These are phyloP conservation scores for Xestia sexstrigata DNA, from an alignment of 2,888 invertebrate species.

Conservation along the genomic window DNA sequence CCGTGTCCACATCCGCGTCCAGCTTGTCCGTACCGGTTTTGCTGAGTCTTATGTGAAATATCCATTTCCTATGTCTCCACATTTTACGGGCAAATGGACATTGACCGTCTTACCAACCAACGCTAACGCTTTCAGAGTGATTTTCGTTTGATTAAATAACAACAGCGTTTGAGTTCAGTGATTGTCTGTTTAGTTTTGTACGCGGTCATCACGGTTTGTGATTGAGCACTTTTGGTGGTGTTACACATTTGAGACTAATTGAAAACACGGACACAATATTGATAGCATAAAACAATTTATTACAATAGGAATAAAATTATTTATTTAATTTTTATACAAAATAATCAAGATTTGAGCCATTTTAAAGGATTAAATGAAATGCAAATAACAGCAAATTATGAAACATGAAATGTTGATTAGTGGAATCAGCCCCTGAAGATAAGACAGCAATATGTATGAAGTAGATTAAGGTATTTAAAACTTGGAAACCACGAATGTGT, in stretches of 20 bases:
- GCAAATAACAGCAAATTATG: background rate
- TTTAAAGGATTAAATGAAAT: background rate
- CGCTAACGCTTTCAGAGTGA: conserved; percentile 61
- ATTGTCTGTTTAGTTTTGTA: background rate
- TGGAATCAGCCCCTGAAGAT: background rate
- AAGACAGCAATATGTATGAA: background rate
- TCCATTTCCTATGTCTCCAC: conserved; percentile 32
- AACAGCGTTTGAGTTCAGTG: conserved; percentile 10
- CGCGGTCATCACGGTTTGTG: background rate
- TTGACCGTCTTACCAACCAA: conserved; percentile 46
- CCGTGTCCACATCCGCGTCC: background rate
- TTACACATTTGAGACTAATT: conserved; percentile 15
- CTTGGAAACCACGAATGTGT: background rate
- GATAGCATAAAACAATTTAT: background rate
- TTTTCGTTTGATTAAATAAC: conserved; percentile 53
- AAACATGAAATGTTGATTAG: background rate
- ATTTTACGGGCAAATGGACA: conserved; percentile 31
- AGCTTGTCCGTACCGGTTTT: background rate
- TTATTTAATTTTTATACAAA: background rate
- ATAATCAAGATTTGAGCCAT: background rate
- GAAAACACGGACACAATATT: background rate
- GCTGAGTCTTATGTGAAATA: conserved; percentile 16
- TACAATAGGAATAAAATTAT: background rate
- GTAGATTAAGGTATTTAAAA: background rate
- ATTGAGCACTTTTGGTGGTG: conserved; percentile 18